Conservation (phyloP, 2,113 vertebrate genomes). For the Forbesichthys papilliferus region DNA sequence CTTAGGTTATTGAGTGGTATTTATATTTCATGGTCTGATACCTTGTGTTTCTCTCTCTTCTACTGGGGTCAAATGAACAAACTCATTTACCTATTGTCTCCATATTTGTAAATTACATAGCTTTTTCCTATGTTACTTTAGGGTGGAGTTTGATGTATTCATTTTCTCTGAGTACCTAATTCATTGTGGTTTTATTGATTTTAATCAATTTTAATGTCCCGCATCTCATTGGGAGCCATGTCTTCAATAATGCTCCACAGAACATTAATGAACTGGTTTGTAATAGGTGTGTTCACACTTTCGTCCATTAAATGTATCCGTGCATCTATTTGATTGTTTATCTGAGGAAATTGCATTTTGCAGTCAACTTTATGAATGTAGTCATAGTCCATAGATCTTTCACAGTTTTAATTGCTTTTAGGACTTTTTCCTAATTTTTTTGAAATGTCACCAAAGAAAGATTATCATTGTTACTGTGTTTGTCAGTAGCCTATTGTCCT, state of each 20-base stretch:
- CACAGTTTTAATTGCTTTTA: too few relatives aligned
- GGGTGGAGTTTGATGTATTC: too few relatives aligned
- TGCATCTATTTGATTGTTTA: not conserved
- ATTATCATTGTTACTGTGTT: too few relatives aligned
- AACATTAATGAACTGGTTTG: constrained; percentile 15
- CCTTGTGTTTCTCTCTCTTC: not conserved
- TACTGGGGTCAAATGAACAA: too few relatives aligned
- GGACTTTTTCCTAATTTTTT: too few relatives aligned
- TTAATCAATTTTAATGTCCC: constrained; percentile 3
- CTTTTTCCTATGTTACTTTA: too few relatives aligned
- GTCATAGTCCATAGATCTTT: too few relatives aligned
- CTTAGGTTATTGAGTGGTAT: too few relatives aligned
- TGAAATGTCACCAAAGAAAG: too few relatives aligned
- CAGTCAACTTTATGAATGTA: too few relatives aligned
- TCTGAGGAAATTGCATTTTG: constrained; percentile 15
- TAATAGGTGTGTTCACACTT: constrained; percentile 23
- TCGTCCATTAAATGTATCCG: constrained; percentile 38
- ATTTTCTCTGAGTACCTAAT: constrained; percentile 8
- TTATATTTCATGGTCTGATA: not conserved
- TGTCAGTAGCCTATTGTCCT: too few relatives aligned
- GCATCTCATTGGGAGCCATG: constrained; percentile 20
- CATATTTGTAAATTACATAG: too few relatives aligned
- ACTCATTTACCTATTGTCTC: not conserved
- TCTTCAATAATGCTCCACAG: constrained; percentile 10
- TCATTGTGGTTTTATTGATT: constrained; percentile 22